These are phyloP conservation scores for Brachyistius frenatus DNA, from an alignment of 2,113 vertebrate species.

Conservation along the genomic window DNA sequence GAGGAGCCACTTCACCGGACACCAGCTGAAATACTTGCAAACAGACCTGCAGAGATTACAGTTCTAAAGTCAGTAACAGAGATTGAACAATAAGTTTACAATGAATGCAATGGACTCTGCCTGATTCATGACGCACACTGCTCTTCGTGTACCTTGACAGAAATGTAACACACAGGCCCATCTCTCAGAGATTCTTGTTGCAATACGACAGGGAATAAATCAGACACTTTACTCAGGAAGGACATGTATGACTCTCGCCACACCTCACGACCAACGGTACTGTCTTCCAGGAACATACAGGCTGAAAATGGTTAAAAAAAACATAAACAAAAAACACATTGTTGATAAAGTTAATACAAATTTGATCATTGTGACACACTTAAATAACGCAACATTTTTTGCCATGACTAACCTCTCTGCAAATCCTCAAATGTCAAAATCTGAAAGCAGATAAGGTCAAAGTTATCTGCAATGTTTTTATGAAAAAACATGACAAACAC, in stretches of 20 bases:
- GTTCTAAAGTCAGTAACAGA: constrained; percentile 7
- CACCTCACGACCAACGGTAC: constrained; percentile 80
- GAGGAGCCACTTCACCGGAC: constrained; percentile 76
- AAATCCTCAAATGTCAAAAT: constrained; percentile 75
- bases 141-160: constrained; percentile 85
- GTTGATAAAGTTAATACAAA: neutral
- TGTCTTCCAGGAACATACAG: constrained; percentile 90
- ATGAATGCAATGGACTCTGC: neutral
- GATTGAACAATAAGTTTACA: neutral
- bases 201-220: constrained; percentile 76
- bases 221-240: constrained; percentile 78
- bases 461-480: neutral
- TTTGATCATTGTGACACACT: neutral
- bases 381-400: neutral
- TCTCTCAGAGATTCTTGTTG: constrained; percentile 66
- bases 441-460: constrained; percentile 63
- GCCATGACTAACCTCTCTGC: constrained; percentile 78
- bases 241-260: constrained; percentile 70
- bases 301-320: constrained; percentile 71
- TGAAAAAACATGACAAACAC: neutral
- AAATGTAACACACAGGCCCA: constrained; percentile 76
- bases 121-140: neutral
- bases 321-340: neutral
- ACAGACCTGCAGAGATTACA: constrained; percentile 83
- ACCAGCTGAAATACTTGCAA: constrained; percentile 89